phyloP scores from a whole-genome alignment of 2,888 invertebrate species.

The Stegana nigrithorax region DNA sequence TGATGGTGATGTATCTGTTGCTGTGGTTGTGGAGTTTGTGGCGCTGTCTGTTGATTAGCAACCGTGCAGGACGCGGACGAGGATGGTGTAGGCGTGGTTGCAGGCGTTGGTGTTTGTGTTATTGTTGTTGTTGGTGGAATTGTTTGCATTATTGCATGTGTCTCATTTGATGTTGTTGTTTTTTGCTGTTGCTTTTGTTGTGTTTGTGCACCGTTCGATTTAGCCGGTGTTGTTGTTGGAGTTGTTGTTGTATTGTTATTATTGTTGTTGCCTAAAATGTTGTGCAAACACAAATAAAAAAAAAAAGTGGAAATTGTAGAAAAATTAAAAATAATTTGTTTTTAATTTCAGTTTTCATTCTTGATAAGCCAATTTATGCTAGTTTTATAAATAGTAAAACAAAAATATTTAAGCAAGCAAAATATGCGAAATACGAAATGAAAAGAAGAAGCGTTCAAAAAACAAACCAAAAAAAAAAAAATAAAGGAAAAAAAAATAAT shows the following conservation, averaged over 20 bases:
- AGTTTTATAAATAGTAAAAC: constrained; percentile 26
- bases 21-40: constrained; percentile 18
- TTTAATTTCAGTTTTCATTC: no score
- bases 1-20: constrained; percentile 21
- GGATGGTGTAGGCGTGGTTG: constrained; percentile 19
- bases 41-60: no score
- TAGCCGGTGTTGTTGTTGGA: constrained; percentile 31
- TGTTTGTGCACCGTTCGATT: constrained; percentile 24
- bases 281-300: constrained; percentile 44
- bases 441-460: constrained; percentile 30
- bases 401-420: constrained; percentile 30
- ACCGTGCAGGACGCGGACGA: constrained; percentile 25
- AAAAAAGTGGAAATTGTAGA: constrained; percentile 59
- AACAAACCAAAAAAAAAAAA: constrained; percentile 16
- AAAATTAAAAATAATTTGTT: constrained; percentile 44
- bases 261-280: constrained; percentile 46
- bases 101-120: constrained; percentile 28
- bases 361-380: no score
- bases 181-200: constrained; percentile 39
- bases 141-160: constrained; percentile 34
- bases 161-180: constrained; percentile 43
- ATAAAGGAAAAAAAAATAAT: constrained; percentile 30
- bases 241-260: constrained; percentile 48
- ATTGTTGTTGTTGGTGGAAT: constrained; percentile 26
- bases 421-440: constrained; percentile 35